phyloP scores from a whole-genome alignment of 2,888 invertebrate species.

The Stenolophus ochropezus region DNA sequence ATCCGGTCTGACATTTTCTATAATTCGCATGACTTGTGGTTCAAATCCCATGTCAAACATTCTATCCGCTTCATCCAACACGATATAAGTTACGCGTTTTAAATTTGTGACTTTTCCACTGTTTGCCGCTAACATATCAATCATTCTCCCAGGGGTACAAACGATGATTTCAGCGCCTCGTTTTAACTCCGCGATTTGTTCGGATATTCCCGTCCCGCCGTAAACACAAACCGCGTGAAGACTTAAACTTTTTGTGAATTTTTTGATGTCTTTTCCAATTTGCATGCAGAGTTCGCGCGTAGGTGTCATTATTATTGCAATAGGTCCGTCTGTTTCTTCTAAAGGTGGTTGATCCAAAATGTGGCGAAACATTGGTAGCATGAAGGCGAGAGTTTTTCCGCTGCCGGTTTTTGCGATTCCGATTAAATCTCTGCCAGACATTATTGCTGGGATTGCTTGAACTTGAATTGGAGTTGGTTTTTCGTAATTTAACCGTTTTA shows the following conservation, averaged over 20 bases:
- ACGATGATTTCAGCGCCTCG: slow-evolving; percentile 98
- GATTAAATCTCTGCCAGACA: slow-evolving; percentile 97
- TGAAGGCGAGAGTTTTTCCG: slow-evolving; percentile 98
- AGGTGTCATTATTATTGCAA: slow-evolving; percentile 97
- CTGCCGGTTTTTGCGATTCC: slow-evolving; percentile 99
- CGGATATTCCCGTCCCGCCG: slow-evolving; percentile 97
- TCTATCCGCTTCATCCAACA: slow-evolving; percentile 98
- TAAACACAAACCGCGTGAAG: slow-evolving; percentile 96
- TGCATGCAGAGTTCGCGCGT: slow-evolving; percentile 99
- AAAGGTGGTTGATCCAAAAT: slow-evolving; percentile 94
- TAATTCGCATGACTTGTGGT: slow-evolving; percentile 97
- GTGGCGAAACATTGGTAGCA: slow-evolving; percentile 98
- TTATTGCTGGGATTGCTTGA: slow-evolving; percentile 97
- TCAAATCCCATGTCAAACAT: slow-evolving; percentile 99
- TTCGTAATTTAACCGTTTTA: slow-evolving; percentile 93
- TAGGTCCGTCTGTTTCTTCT: slow-evolving; percentile 98
- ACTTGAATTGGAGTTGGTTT: slow-evolving; percentile 99
- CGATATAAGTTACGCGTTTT: slow-evolving; percentile 96
- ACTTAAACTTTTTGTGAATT: slow-evolving; percentile 92
- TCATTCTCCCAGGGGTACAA: slow-evolving; percentile 99
- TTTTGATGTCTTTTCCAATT: slow-evolving; percentile 96
- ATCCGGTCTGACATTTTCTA: slow-evolving; percentile 97
- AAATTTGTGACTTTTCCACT: slow-evolving; percentile 98
- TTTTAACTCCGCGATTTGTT: slow-evolving; percentile 95
- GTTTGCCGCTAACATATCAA: slow-evolving; percentile 99